Evolutionary conservation across 1,140 invertebrate species (phyloP).

Genomic region (Coelopa frigida): DNA sequence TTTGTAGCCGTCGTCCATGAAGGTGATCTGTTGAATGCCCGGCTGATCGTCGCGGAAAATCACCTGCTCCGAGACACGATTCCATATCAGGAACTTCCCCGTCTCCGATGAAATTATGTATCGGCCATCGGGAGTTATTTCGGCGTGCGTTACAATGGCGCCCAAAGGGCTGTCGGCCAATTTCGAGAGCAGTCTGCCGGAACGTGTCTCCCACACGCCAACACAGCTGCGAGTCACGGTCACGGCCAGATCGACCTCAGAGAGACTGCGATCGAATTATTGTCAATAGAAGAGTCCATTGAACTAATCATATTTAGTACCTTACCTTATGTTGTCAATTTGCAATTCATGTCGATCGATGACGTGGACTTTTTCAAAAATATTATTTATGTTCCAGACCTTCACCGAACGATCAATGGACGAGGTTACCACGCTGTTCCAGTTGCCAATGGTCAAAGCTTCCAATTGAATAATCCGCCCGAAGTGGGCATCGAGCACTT

Average conservation of each 20-base stretch:
- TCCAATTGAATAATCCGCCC: conserved; percentile 89
- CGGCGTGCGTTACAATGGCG: conserved; percentile 89
- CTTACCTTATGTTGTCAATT: conserved; percentile 82
- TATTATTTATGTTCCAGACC: conserved; percentile 99
- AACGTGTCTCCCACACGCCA: conserved; percentile 89
- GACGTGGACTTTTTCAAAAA: conserved; percentile 94
- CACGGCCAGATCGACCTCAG: conserved; percentile 68
- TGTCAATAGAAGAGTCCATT: background rate
- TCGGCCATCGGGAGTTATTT: conserved; percentile 76
- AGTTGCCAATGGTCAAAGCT: conserved; percentile 74
- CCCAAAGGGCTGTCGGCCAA: conserved; percentile 87
- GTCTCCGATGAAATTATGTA: conserved; percentile 87
- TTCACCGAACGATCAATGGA: conserved; percentile 97
- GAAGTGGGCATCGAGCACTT: conserved; percentile 94
- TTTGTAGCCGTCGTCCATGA: conserved; percentile 76
- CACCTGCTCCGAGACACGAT: conserved; percentile 73
- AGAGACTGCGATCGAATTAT: conserved; percentile 51
- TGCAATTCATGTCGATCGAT: conserved; percentile 93
- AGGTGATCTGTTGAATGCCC: conserved; percentile 76
- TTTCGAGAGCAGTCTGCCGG: conserved; percentile 74
- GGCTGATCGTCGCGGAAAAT: conserved; percentile 77
- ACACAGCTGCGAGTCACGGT: conserved; percentile 88
- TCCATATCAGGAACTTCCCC: conserved; percentile 88
- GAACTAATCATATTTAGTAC: background rate
- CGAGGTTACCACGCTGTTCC: conserved; percentile 93